Conservation (phyloP, 2,888 invertebrate genomes). For the Linnaemya vulpina region DNA sequence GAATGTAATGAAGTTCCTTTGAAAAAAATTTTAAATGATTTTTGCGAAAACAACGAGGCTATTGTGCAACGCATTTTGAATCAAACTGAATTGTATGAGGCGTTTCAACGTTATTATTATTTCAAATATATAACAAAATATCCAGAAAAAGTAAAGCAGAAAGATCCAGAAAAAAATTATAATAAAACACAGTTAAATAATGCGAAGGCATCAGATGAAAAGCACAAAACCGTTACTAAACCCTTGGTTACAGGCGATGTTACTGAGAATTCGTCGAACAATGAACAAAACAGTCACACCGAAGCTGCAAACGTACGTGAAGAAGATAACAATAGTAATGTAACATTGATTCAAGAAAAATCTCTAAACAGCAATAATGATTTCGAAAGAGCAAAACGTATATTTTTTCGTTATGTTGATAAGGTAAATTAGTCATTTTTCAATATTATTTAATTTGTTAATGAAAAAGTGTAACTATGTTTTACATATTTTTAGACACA, state of each 20-base stretch:
- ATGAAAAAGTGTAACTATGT: too few relatives aligned
- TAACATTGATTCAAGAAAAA: background rate
- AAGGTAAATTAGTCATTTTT: constrained; percentile 31
- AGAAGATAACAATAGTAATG: background rate
- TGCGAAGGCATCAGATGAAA: background rate
- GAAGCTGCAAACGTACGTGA: background rate
- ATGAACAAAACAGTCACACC: background rate
- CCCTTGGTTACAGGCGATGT: background rate
- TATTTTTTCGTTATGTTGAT: constrained; percentile 48
- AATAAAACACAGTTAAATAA: background rate
- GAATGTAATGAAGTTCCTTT: constrained; percentile 42
- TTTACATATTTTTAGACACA: constrained; percentile 34
- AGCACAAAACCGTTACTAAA: background rate
- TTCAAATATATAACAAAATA: constrained; percentile 50
- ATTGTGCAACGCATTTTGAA: constrained; percentile 33
- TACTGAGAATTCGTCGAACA: accelerated
- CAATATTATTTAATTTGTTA: background rate
- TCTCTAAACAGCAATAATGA: background rate
- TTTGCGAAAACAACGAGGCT: constrained; percentile 13
- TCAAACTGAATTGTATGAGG: constrained; percentile 19
- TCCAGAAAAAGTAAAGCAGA: constrained; percentile 31
- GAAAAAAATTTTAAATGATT: constrained; percentile 25
- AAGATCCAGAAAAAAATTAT: background rate
- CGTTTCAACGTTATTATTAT: constrained; percentile 40
- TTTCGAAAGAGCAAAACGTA: constrained; percentile 58